phyloP scores from a whole-genome alignment of 2,797 vertebrate species.

The Betta splendens region DNA sequence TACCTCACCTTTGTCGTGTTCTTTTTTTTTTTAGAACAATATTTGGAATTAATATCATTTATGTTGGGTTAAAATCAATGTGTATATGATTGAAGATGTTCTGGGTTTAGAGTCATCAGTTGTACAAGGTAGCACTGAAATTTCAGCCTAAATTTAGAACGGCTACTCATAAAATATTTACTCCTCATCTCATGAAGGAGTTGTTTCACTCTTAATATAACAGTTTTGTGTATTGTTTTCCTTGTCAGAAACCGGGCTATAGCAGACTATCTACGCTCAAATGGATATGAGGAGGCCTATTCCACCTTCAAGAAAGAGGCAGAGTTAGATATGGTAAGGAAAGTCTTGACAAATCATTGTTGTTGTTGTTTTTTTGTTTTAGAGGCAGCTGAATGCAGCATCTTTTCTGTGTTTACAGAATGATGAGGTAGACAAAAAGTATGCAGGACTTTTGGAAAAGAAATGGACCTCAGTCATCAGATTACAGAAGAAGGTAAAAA shows the following conservation, averaged over 20 bases:
- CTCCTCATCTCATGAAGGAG: slow-evolving; percentile 43
- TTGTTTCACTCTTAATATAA: slow-evolving; percentile 58
- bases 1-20: neutral
- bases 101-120: slow-evolving; percentile 34
- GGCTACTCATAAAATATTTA: slow-evolving; percentile 77
- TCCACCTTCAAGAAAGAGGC: slow-evolving; percentile 99
- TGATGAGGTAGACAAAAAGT: slow-evolving; percentile 99
- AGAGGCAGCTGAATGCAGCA: too few species aligned
- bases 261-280: slow-evolving; percentile 99
- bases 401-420: slow-evolving; percentile 80
- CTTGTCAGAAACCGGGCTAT: slow-evolving; percentile 95
- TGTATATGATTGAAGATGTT: slow-evolving; percentile 7
- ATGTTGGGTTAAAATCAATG: neutral
- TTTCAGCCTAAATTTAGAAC: slow-evolving; percentile 69
- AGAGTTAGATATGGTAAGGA: slow-evolving; percentile 94
- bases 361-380: neutral
- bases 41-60: neutral
- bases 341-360: neutral
- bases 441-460: slow-evolving; percentile 98
- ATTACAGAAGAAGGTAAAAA: slow-evolving; percentile 98
- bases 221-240: slow-evolving; percentile 33
- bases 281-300: slow-evolving; percentile 98
- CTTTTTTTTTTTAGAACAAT: too few species aligned
- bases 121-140: slow-evolving; percentile 30
- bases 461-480: slow-evolving; percentile 99